Evolutionary conservation across 1,140 invertebrate genomes (phyloP).

Genomic region (Drosophila simulans): DNA sequence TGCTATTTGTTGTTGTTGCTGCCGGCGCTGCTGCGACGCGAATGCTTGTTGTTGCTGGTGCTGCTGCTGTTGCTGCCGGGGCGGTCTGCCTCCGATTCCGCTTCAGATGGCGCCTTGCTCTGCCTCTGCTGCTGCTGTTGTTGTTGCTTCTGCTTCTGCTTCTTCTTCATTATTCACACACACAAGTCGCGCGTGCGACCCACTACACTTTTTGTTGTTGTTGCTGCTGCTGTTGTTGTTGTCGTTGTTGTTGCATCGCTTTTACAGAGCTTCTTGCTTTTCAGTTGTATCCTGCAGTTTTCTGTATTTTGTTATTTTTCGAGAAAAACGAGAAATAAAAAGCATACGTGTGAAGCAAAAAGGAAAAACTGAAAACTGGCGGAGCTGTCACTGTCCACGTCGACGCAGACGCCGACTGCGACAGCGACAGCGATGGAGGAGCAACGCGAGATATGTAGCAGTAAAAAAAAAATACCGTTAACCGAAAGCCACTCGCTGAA

Average conservation of each 20-base stretch:
- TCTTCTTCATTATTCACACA: slow-evolving; percentile 76
- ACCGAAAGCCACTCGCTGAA: slow-evolving; percentile 45
- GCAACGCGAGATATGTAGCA: slow-evolving; percentile 22
- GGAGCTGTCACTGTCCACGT: slow-evolving; percentile 14
- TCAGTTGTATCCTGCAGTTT: background rate
- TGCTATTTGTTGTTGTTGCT: slow-evolving; percentile 78
- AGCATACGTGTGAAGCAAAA: background rate
- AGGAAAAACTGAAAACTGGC: slow-evolving; percentile 1
- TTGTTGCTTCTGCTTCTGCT: slow-evolving; percentile 73
- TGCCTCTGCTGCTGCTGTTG: slow-evolving; percentile 51
- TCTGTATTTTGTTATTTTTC: slow-evolving; percentile 3
- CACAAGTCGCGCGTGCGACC: slow-evolving; percentile 65
- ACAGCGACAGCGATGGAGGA: slow-evolving; percentile 1
- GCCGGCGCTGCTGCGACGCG: slow-evolving; percentile 68
- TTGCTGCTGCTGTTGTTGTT: slow-evolving; percentile 12
- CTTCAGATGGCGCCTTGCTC: slow-evolving; percentile 53
- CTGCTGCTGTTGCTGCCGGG: slow-evolving; percentile 44
- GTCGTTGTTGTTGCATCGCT: slow-evolving; percentile 42
- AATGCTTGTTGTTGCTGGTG: slow-evolving; percentile 55
- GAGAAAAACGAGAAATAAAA: background rate
- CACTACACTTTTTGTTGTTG: slow-evolving; percentile 62
- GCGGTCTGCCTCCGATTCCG: slow-evolving; percentile 43
- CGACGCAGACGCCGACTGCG: slow-evolving; percentile 25
- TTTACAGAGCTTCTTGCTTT: slow-evolving; percentile 15
- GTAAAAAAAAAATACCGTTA: slow-evolving; percentile 24